These are phyloP conservation scores for Stenichneumon culpator DNA, from an alignment of 2,888 invertebrate species.

Conservation along the genomic window DNA sequence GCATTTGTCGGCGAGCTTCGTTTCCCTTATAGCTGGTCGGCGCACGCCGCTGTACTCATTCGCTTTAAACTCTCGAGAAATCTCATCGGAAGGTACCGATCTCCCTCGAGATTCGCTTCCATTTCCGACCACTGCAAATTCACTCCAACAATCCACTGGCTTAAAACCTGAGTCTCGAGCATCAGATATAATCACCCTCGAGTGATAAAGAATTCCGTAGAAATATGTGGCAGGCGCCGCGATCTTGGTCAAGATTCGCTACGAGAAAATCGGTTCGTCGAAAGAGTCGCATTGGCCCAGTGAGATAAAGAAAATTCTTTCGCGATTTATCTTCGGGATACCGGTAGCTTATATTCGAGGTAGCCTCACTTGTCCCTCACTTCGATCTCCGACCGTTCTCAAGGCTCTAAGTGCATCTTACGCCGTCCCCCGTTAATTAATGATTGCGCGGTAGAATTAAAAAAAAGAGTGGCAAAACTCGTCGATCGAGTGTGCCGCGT, in stretches of 20 bases:
- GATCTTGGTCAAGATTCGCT: slow-evolving; percentile 26
- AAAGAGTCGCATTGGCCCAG: not conserved
- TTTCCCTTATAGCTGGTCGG: slow-evolving; percentile 26
- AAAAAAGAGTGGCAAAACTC: slow-evolving; percentile 51
- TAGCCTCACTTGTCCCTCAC: not conserved
- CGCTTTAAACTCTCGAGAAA: slow-evolving; percentile 45
- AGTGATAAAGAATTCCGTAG: slow-evolving; percentile 31
- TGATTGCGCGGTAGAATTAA: slow-evolving; percentile 65
- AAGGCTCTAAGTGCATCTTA: slow-evolving; percentile 49
- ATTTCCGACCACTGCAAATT: slow-evolving; percentile 41
- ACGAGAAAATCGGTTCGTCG: not conserved
- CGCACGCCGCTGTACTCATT: slow-evolving; percentile 34
- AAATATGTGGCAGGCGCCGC: not conserved
- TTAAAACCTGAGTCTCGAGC: slow-evolving; percentile 21
- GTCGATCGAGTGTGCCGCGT: slow-evolving; percentile 38
- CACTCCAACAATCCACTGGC: slow-evolving; percentile 31
- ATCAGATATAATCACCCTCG: slow-evolving; percentile 43
- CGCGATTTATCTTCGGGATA: slow-evolving; percentile 20
- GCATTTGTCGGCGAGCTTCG: slow-evolving; percentile 47
- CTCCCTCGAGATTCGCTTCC: slow-evolving; percentile 46
- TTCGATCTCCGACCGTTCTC: slow-evolving; percentile 18
- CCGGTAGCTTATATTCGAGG: slow-evolving; percentile 11
- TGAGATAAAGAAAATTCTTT: slow-evolving; percentile 12
- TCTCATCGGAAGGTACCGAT: slow-evolving; percentile 56
- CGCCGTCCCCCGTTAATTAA: slow-evolving; percentile 71